phyloP scores from a whole-genome alignment of 2,113 vertebrate species.

The Grus americana region DNA sequence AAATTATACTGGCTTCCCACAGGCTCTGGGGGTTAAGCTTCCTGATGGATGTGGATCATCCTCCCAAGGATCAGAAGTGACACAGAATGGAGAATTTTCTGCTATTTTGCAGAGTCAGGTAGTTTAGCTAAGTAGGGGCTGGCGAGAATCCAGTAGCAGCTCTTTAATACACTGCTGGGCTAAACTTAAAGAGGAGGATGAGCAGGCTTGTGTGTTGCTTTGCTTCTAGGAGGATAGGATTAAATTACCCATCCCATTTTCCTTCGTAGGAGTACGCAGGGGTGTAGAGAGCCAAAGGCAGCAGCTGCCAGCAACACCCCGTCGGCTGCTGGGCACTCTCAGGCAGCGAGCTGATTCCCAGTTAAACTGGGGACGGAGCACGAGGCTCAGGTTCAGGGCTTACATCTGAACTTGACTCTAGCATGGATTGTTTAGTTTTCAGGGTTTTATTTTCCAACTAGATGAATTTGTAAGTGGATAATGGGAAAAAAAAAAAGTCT shows the following conservation, averaged over 20 bases:
- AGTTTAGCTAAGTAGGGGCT: constrained; percentile 49
- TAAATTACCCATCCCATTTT: constrained; percentile 39
- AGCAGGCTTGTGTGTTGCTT: constrained; percentile 16
- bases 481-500: neutral
- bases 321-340: neutral
- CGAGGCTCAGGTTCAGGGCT: neutral
- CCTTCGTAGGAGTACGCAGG: neutral
- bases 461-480: neutral
- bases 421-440: neutral
- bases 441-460: neutral
- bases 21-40: neutral
- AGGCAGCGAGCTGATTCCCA: neutral
- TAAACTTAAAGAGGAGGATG: constrained; percentile 43
- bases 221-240: constrained; percentile 4
- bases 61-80: constrained; percentile 6
- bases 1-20: neutral
- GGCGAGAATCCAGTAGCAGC: constrained; percentile 18
- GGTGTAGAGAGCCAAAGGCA: neutral
- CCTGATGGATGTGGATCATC: neutral
- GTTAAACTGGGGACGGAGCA: neutral
- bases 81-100: neutral
- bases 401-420: neutral
- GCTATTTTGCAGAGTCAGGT: constrained; percentile 36
- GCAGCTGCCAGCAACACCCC: neutral
- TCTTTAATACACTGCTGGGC: constrained; percentile 37